phyloP scores from a whole-genome alignment of 2,888 invertebrate genomes.

The Monoplex corrugatus region DNA sequence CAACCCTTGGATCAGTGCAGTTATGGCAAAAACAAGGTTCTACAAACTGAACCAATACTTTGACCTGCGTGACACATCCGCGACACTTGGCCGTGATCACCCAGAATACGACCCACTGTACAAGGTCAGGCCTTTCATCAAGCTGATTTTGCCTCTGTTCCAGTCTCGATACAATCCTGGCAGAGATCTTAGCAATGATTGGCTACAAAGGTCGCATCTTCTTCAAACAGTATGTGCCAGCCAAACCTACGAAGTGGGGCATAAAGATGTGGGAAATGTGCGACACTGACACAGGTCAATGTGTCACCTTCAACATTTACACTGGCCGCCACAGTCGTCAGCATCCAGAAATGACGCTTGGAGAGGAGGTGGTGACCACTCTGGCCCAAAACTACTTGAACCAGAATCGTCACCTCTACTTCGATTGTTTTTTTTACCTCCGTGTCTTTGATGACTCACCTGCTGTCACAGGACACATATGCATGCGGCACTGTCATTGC shows the following conservation, averaged over 20 bases:
- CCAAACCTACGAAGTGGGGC: constrained; percentile 10
- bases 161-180: background rate
- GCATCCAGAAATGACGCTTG: too few relatives aligned
- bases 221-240: constrained; percentile 13
- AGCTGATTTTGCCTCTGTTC: background rate
- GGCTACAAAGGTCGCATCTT: constrained; percentile 19
- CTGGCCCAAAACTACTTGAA: too few relatives aligned
- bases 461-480: too few relatives aligned
- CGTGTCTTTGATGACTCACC: too few relatives aligned
- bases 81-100: constrained; percentile 1
- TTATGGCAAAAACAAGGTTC: constrained; percentile 7
- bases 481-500: too few relatives aligned
- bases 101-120: constrained; percentile 23
- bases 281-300: background rate
- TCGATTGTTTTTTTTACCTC: too few relatives aligned
- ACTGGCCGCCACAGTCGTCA: constrained; percentile 26
- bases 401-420: too few relatives aligned
- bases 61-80: constrained; percentile 20
- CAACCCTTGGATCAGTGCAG: background rate
- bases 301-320: background rate
- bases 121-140: constrained; percentile 3
- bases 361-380: too few relatives aligned
- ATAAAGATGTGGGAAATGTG: constrained; percentile 31
- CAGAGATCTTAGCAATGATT: background rate
- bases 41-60: constrained; percentile 21